phyloP scores from a whole-genome alignment of 2,888 invertebrate species.

The Mechanitis messenoides region DNA sequence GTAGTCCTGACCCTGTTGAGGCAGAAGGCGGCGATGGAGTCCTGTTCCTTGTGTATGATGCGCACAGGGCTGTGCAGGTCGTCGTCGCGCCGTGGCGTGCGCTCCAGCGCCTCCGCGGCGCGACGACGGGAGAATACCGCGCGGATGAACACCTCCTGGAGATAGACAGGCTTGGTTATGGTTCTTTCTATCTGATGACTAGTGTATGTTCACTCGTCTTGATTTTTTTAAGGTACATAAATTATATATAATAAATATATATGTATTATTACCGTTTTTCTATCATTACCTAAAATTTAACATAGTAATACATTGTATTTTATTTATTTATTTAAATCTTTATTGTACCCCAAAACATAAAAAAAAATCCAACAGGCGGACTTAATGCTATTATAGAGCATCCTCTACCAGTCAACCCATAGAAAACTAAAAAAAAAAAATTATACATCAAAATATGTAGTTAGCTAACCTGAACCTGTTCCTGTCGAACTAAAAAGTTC shows the following conservation, averaged over 20 bases:
- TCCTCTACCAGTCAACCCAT: no score
- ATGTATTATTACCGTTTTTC: background rate
- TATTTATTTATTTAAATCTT: no score
- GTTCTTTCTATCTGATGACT: no score
- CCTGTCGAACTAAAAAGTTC: slow-evolving; percentile 95
- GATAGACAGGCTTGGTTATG: background rate
- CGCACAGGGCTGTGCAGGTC: slow-evolving; percentile 88
- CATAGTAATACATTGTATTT: no score
- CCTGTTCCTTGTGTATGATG: slow-evolving; percentile 99
- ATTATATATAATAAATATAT: background rate
- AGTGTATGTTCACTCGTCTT: no score
- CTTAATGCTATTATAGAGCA: no score
- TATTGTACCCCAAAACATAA: no score
- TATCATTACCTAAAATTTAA: background rate
- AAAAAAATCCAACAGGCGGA: no score
- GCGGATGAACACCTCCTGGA: slow-evolving; percentile 91
- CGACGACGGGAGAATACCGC: slow-evolving; percentile 93
- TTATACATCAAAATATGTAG: no score
- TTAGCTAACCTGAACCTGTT: slow-evolving; percentile 83
- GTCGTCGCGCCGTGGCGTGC: slow-evolving; percentile 39
- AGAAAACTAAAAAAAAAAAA: no score
- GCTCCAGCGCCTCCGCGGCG: slow-evolving; percentile 50
- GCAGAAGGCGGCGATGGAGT: slow-evolving; percentile 98
- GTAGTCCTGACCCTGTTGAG: slow-evolving; percentile 85
- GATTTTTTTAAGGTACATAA: background rate